These are phyloP conservation scores for Gasteruption jaculator DNA, from an alignment of 2,888 invertebrate species.

Conservation along the genomic window DNA sequence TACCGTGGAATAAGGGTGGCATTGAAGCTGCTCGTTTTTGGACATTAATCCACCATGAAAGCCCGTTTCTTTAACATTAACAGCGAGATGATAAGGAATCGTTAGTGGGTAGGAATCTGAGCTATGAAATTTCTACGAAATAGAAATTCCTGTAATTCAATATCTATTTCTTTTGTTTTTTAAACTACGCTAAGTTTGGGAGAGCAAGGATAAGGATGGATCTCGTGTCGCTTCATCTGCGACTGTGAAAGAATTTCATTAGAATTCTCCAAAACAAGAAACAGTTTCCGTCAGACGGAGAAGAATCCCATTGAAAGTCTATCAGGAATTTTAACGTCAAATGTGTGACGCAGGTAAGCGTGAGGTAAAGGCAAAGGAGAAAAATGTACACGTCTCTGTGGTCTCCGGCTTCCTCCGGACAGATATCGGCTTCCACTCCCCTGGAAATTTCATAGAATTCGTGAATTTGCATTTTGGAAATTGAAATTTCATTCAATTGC, in stretches of 20 bases:
- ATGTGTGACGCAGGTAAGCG: constrained; percentile 26
- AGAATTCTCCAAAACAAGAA: constrained; percentile 4
- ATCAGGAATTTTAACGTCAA: constrained; percentile 26
- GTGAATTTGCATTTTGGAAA: constrained; percentile 4
- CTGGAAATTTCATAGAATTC: neutral
- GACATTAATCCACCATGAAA: constrained; percentile 27
- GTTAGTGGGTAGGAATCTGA: no score
- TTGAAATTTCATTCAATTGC: no score
- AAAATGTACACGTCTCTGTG: constrained; percentile 30
- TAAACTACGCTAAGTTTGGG: no score
- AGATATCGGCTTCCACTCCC: constrained; percentile 7
- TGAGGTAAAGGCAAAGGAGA: constrained; percentile 26
- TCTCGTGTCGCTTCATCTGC: no score
- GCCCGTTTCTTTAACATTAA: constrained; percentile 5
- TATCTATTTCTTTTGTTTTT: no score
- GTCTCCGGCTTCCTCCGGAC: constrained; percentile 13
- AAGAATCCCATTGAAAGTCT: constrained; percentile 16
- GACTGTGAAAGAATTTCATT: constrained; percentile 16
- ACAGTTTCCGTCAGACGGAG: constrained; percentile 10
- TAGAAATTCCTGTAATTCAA: no score
- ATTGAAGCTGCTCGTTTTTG: constrained; percentile 21
- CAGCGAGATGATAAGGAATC: neutral
- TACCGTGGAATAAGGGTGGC: constrained; percentile 22
- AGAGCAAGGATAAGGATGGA: no score
- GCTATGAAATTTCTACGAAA: no score